Evolutionary conservation across 2,113 vertebrate species (phyloP), one percentile per base, ranked within the genome.

Genomic region (Galbula dea): DNA sequence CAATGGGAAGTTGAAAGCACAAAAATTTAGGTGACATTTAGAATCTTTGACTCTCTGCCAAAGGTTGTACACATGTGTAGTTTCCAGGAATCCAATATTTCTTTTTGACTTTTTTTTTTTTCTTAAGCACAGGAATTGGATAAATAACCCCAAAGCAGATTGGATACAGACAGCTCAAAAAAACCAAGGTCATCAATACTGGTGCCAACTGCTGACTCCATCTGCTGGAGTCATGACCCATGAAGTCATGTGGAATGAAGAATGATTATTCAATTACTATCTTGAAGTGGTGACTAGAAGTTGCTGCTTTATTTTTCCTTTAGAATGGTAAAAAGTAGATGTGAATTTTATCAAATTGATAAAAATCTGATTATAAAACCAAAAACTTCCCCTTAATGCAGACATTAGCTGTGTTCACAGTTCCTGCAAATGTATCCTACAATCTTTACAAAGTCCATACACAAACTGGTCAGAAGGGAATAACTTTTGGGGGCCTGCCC

Each of bases 251-350:
- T 19, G 32, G 66, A 86, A 95, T 73, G 86, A 84, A 91, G 94
- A 93, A 88, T 74, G 36, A 95, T 92, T 83, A 89, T 88, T 86
- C 77, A 83, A 80, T 91, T 96, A 95, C 69, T 89, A 66, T 41
- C 26, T 37, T 39, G 34, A 85, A 95, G 55, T 30, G 15, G 45
- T 59, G 88, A 96, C 68, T 86, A 80, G 61, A 92, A 88, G 86
- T 58, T 95, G 57, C 68, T 90, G 62, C 29, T 62, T 68, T 69
- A 4, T 82, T 69, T 96, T 86, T 68, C 71, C 36, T 39, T 90
- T 82, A 73, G 71, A 95, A 84, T 46, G 67, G 21, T 68, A 37
- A 85, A 68, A 83, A 77, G 12, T 8, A 85, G 57, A 34, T 62
- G 72, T n/a, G n/a, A n/a, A n/a, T n/a, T 41, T 88, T 72, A 91